A percentile compares a stretch with the other conserved stretches of the same genome.
These are phyloP conservation scores for Trachelus iudaicus DNA, from an alignment of 2,888 invertebrate species.

Conservation along the genomic window DNA sequence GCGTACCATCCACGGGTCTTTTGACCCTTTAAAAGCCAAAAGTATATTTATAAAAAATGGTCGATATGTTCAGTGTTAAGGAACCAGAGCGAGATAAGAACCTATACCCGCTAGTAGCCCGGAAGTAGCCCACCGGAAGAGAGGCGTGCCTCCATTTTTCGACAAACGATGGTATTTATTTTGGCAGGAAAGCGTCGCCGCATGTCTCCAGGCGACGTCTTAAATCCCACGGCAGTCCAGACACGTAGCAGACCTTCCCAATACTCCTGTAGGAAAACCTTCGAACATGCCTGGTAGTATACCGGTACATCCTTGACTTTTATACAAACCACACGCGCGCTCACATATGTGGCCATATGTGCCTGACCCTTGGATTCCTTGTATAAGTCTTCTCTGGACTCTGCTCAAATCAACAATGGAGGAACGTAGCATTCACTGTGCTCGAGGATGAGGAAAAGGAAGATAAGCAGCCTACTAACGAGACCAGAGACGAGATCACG, in stretches of 20 bases:
- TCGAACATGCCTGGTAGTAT: not conserved
- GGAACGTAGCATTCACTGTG: conserved; percentile 28
- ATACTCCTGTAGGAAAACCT: not conserved
- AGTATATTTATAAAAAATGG: no score
- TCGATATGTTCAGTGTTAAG: not conserved
- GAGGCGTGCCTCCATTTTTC: conserved; percentile 28
- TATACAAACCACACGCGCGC: not conserved
- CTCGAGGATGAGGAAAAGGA: conserved; percentile 32
- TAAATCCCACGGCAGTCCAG: conserved; percentile 31
- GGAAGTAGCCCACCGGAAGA: not conserved
- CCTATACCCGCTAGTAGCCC: not conserved
- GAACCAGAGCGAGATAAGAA: not conserved
- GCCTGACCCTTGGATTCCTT: not conserved
- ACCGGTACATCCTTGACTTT: not conserved
- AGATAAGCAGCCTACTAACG: conserved; percentile 43
- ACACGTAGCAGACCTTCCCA: conserved; percentile 14
- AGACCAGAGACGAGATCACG: conserved; percentile 27
- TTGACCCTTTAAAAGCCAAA: no score
- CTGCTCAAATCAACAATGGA: conserved; percentile 41
- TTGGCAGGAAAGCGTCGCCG: conserved; percentile 35
- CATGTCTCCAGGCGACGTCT: not conserved
- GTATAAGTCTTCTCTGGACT: conserved; percentile 17
- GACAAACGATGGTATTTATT: conserved; percentile 42
- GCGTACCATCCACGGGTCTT: no score
- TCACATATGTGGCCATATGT: not conserved